These are phyloP conservation scores for Ceratotherium simum DNA, from an alignment of 2,113 vertebrate genomes.

Conservation along the genomic window DNA sequence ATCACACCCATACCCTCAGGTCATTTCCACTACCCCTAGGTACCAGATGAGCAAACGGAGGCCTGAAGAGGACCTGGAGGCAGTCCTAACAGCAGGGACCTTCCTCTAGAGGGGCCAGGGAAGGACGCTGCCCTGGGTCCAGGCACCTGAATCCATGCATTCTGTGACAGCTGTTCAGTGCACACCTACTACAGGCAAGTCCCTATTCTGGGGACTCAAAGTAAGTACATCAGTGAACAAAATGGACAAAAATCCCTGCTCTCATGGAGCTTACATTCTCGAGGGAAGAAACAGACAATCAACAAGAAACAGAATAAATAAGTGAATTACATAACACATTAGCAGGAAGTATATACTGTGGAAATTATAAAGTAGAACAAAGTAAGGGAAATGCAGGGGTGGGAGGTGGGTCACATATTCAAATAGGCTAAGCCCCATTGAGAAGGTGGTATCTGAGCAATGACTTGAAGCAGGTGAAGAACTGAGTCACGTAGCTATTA, in stretches of 20 bases:
- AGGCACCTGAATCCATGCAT: neutral
- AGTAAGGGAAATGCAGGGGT: neutral
- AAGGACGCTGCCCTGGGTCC: neutral
- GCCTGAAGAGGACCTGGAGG: neutral
- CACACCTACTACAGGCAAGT: neutral
- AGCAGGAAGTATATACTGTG: neutral
- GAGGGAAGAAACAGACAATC: neutral
- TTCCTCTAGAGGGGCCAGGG: neutral
- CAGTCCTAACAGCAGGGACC: neutral
- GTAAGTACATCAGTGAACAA: neutral
- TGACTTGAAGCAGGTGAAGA: neutral
- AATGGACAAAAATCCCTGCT: neutral
- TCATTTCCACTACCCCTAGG: neutral
- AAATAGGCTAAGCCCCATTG: neutral
- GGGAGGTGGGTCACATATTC: neutral
- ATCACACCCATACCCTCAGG: neutral
- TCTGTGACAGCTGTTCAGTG: neutral
- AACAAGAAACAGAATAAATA: neutral
- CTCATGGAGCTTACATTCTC: neutral
- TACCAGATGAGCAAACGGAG: neutral
- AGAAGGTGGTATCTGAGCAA: neutral
- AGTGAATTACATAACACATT: neutral
- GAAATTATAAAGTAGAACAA: neutral
- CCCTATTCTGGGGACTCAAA: neutral
- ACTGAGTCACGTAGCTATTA: neutral